Evolutionary conservation across 1,140 invertebrate species (phyloP).

Genomic region (Eueides isabella): DNA sequence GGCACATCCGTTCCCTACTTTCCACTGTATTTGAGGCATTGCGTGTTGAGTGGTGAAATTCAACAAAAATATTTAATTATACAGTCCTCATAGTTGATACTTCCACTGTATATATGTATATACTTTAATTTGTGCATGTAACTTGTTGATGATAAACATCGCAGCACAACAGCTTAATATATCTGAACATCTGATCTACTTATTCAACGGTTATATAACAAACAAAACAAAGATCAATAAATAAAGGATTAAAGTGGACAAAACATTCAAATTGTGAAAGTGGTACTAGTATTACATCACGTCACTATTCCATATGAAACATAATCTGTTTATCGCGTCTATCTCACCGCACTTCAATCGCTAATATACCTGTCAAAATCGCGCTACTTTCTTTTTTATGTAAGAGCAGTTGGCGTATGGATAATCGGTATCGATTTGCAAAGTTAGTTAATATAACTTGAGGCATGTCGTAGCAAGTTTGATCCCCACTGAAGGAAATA

Average conservation of each 20-base stretch:
- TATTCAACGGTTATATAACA: not conserved
- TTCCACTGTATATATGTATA: too few species aligned
- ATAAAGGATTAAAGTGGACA: conserved; percentile 9
- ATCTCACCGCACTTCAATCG: conserved; percentile 16
- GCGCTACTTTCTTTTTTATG: conserved; percentile 28
- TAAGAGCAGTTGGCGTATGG: conserved; percentile 1
- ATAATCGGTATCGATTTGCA: conserved; percentile 2
- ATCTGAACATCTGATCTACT: not conserved
- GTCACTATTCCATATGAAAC: conserved; percentile 7
- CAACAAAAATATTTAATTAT: too few species aligned
- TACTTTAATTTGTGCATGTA: too few species aligned
- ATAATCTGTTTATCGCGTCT: conserved; percentile 26
- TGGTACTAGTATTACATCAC: not conserved
- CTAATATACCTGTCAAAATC: conserved; percentile 28
- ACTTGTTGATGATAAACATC: not conserved
- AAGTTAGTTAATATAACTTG: not conserved
- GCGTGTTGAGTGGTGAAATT: too few species aligned
- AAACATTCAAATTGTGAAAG: not conserved
- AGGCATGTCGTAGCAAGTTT: too few species aligned
- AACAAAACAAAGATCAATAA: not conserved
- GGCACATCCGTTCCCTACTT: too few species aligned
- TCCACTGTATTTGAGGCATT: too few species aligned
- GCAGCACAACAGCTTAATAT: not conserved
- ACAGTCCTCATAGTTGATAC: too few species aligned
- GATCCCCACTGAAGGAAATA: too few species aligned